phyloP scores from a whole-genome alignment of 2,888 invertebrate species.

The Bedellia somnulentella region DNA sequence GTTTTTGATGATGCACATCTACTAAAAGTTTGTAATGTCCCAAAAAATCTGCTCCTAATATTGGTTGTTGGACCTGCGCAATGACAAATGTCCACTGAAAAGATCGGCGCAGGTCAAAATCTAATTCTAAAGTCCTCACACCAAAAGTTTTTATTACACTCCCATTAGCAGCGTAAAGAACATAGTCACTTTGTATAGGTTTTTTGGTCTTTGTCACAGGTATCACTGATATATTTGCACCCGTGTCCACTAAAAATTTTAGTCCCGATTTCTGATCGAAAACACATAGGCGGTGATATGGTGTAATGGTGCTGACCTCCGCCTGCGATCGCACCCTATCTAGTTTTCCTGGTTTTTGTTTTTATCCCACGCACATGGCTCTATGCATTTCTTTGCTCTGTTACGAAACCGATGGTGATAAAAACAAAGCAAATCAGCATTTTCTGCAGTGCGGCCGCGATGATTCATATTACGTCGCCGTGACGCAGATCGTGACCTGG shows the following conservation, averaged over 20 bases:
- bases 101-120: conserved; percentile 9
- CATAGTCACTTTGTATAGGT: conserved; percentile 3
- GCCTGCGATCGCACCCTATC: not conserved
- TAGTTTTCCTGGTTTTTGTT: conserved; percentile 2
- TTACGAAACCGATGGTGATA: too few species aligned
- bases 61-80: conserved; percentile 9
- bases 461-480: too few species aligned
- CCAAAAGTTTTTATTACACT: conserved; percentile 11
- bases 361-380: too few species aligned
- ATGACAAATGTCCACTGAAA: conserved; percentile 10
- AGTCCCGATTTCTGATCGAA: not conserved
- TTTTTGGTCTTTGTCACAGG: not conserved
- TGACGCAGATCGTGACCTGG: too few species aligned
- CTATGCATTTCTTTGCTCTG: too few species aligned
- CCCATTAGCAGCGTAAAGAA: conserved; percentile 11
- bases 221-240: conserved; percentile 1
- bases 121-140: conserved; percentile 4
- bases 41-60: conserved; percentile 10
- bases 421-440: too few species aligned
- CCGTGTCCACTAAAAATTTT: not conserved
- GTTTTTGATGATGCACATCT: too few species aligned
- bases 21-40: conserved; percentile 3
- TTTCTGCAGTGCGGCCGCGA: too few species aligned
- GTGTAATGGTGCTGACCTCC: not conserved
- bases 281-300: conserved; percentile 1